phyloP scores from a whole-genome alignment of 2,888 invertebrate genomes.

The Oscheius sp. region DNA sequence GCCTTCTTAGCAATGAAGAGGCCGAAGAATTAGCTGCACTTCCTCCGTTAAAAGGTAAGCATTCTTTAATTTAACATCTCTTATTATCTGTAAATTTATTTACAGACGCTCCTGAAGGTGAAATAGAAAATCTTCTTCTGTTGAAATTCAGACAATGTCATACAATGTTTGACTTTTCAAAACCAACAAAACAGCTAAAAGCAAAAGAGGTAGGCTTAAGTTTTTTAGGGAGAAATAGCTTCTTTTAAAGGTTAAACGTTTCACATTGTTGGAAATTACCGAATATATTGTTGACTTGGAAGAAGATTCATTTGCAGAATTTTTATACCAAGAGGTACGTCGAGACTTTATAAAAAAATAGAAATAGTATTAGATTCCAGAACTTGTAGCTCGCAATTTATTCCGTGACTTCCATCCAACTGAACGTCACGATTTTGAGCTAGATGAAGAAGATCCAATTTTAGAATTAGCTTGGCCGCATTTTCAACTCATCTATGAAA shows the following conservation, averaged over 20 bases:
- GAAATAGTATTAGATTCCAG: background rate
- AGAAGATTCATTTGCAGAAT: background rate
- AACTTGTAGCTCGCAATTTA: background rate
- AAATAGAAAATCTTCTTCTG: background rate
- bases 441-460: slow-evolving; percentile 13
- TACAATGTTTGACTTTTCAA: slow-evolving; percentile 13
- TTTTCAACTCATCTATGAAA: slow-evolving; percentile 8
- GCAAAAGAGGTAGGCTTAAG: background rate
- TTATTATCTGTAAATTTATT: too few species aligned
- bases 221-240: background rate
- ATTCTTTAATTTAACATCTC: background rate
- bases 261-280: background rate
- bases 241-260: background rate
- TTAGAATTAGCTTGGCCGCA: slow-evolving; percentile 23
- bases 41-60: background rate
- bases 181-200: background rate
- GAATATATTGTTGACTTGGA: background rate
- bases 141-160: slow-evolving; percentile 12
- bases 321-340: slow-evolving; percentile 4
- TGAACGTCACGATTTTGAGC: background rate
- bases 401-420: slow-evolving; percentile 11
- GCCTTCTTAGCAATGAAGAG: background rate
- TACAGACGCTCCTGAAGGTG: slow-evolving; percentile 2
- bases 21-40: background rate
- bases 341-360: background rate